A percentile compares a stretch with the other conserved stretches of the same genome.
Conservation (phyloP, 1,140 invertebrate species). For the Drosophila lowei region DNA sequence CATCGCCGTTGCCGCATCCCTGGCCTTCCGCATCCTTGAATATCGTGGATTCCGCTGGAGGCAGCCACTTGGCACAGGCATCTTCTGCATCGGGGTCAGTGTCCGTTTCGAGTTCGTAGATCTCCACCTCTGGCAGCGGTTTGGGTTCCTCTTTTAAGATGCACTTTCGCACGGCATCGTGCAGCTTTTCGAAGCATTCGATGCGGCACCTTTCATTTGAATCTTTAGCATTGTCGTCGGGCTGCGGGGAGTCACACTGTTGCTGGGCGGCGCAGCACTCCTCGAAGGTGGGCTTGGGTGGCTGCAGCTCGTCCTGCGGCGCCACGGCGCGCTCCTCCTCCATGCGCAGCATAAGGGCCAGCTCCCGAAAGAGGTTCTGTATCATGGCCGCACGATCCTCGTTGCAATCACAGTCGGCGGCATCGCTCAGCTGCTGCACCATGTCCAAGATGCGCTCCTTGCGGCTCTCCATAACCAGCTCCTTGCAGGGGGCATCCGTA, state of each 20-base stretch:
- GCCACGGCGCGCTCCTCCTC: constrained; percentile 19
- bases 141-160: constrained; percentile 10
- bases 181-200: constrained; percentile 46
- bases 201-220: constrained; percentile 5
- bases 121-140: constrained; percentile 16
- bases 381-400: constrained; percentile 12
- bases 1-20: not conserved
- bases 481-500: not conserved
- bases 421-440: constrained; percentile 28
- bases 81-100: constrained; percentile 16
- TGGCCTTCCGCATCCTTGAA: too few species aligned
- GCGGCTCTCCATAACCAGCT: constrained; percentile 1
- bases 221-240: not conserved
- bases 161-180: constrained; percentile 48
- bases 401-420: constrained; percentile 16
- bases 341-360: constrained; percentile 31
- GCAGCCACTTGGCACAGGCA: too few species aligned
- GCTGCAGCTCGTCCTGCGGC: not conserved
- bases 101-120: constrained; percentile 48
- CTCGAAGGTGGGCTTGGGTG: constrained; percentile 4
- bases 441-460: constrained; percentile 30
- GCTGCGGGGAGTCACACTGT: not conserved
- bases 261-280: constrained; percentile 27
- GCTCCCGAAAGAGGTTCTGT: constrained; percentile 34
- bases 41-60: too few species aligned